Base-by-base conservation (phyloP, 2,113 vertebrate species). In the Oreochromis niloticus region DNA sequence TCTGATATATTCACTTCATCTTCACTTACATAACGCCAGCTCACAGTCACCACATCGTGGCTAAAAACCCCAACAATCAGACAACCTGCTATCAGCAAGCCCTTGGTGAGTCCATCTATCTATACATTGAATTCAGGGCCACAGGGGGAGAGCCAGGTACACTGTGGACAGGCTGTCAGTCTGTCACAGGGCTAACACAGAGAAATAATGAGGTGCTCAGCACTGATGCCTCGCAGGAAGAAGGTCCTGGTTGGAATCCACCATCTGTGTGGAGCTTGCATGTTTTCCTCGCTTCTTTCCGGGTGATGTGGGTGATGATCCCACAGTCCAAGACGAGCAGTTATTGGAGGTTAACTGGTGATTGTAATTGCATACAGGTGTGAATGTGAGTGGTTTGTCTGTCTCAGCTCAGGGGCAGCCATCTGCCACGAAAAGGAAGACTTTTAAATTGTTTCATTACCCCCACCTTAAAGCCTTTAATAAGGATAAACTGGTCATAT, bases 41-140 rank as follows among this genome's bases (percentile, higher is more conserved):
- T 71, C 61, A 36, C 66, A 63, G 32, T 66, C 17, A 66, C 6
- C 32, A 66, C 10, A n/a, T n/a, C 10, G 3, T 66, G 36, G 61
- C 32, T 36, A 12, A 36, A 66, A 7, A 7, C 0, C 0, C 2
- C 16, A 63, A 63, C 32, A 36, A n/a, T 36, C 59, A 63, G 10
- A 36, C 61, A 36, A 36, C 17, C 9, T n/a, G 32, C 17, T 12
- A 7, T 63, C 61, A 36, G 61, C 32, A 36, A 63, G 59, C 32
- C 61, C 61, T 36, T n/a, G 32, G 32, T 66, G 61, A 66, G 32
- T 36, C 61, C 32, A 63, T 32, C 59, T n/a, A 36, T 63, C 59
- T 63, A 19, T 63, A 16, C 16, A 63, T n/a, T 63, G 32, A 63
- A 63, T 63, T 36, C 59, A 63, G 32, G 9, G 59, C 59, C 59